Evolutionary conservation across 1,140 invertebrate genomes (phyloP), one percentile per base, ranked within the genome.

Genomic region (Mycetomoellerius zeteki): DNA sequence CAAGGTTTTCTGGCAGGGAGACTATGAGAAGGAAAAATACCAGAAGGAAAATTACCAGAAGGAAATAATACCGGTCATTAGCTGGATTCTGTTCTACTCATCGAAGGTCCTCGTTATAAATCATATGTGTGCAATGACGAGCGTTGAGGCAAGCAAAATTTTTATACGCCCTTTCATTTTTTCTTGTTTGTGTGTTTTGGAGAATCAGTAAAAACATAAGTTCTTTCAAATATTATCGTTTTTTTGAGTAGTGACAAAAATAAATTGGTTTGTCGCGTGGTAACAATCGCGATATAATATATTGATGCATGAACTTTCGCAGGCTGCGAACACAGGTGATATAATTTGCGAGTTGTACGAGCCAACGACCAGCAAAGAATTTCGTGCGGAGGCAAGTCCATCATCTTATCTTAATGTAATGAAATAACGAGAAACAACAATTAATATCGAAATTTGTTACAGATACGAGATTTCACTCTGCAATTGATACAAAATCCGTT

Each of bases 401-500:
- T 47, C 14, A 8, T 1, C 1, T 2, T n/a, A 10, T 73, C 2
- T 47, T 64, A 65, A 8, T 43, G 3, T 64, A 65, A 8, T 43
- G 3, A 60, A 60, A 60, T 65, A n/a, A 33, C 5, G 12, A 14
- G 19, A 30, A 69, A 33, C 5, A 24, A 5, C 27, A 43, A 19
- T 80, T n/a, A 67, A 86, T 60, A 0, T 67, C 8, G 24, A 27
- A 14, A 0, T 16, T 19, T 37, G 30, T 90, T 89, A 21, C 71
- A 93, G 93, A 92, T 93, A 85, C 67, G 86, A 37, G 77, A 92
- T 8, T 93, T 93, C 16, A 90, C 89, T 43, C 14, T 92, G 0
- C 92, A 93, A 37, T 5, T 93, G 27, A 88, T 93, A 19, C 92
- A 93, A 14, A 92, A 93, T 16, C 90, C 92, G 0, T 56, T 94